phyloP scores from a whole-genome alignment of 2,797 vertebrate species.

The Ciconia nigra region DNA sequence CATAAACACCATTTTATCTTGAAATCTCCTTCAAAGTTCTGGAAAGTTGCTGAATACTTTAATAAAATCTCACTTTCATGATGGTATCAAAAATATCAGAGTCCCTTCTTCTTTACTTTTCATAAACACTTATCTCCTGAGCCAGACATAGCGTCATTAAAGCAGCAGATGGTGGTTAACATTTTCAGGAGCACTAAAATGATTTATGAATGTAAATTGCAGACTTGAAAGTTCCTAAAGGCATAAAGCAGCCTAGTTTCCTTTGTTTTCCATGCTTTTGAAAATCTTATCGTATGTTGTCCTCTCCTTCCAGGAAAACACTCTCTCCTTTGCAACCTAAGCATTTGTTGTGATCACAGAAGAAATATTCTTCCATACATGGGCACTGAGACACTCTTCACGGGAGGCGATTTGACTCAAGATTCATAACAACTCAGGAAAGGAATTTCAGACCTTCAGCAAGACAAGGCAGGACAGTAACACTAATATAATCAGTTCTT shows the following conservation, averaged over 20 bases:
- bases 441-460: background rate
- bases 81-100: background rate
- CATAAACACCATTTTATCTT: background rate
- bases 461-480: background rate
- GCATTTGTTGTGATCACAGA: background rate
- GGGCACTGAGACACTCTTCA: background rate
- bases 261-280: background rate
- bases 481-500: background rate
- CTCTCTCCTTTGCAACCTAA: background rate
- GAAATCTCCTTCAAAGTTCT: background rate
- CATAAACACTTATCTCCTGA: background rate
- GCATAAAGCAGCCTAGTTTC: background rate
- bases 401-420: background rate
- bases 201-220: background rate
- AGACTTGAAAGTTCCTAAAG: background rate
- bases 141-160: background rate
- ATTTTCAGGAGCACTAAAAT: background rate
- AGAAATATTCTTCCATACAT: background rate
- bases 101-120: background rate
- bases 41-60: background rate
- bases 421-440: background rate
- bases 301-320: background rate
- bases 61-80: background rate
- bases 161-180: slow-evolving; percentile 29
- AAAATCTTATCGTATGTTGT: background rate